Evolutionary conservation across 2,797 vertebrate species (phyloP).

Genomic region (Takifugu rubripes): DNA sequence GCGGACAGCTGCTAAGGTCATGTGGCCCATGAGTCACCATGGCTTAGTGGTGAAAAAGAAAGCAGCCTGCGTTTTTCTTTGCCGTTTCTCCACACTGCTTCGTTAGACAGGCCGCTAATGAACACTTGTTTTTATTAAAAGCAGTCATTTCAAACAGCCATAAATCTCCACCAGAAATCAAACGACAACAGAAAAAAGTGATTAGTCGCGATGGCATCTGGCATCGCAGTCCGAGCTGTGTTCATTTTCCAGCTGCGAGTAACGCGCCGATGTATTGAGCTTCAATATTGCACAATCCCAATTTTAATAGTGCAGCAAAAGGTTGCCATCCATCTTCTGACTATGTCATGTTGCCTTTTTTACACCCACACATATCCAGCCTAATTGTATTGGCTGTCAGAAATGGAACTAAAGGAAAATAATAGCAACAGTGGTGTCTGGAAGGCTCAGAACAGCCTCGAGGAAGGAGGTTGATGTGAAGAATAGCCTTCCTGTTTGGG

Average conservation of each 20-base stretch:
- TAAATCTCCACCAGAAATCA: constrained; percentile 19
- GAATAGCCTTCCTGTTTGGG: constrained; percentile 25
- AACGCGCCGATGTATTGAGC: constrained; percentile 45
- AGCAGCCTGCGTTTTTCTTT: constrained; percentile 7
- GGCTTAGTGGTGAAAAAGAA: constrained; percentile 24
- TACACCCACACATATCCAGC: constrained; percentile 60
- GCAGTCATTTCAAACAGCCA: not conserved
- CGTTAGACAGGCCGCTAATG: constrained; percentile 13
- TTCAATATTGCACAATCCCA: constrained; percentile 44
- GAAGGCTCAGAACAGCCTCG: constrained; percentile 31
- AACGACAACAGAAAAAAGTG: constrained; percentile 20
- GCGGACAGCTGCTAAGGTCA: constrained; percentile 49
- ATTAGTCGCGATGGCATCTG: constrained; percentile 43
- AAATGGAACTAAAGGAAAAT: constrained; percentile 60
- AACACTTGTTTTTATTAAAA: constrained; percentile 10
- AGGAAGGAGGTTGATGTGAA: constrained; percentile 40
- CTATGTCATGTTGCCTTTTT: constrained; percentile 63
- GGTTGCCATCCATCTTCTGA: constrained; percentile 69
- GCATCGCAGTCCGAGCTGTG: constrained; percentile 20
- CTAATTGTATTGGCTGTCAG: constrained; percentile 70
- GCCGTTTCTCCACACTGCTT: not conserved
- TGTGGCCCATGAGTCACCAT: constrained; percentile 55
- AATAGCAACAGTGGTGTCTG: constrained; percentile 43
- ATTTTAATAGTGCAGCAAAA: constrained; percentile 72
- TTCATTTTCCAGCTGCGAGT: constrained; percentile 45